These are phyloP conservation scores for Candidula unifasciata DNA, from an alignment of 2,888 invertebrate species.

Conservation along the genomic window DNA sequence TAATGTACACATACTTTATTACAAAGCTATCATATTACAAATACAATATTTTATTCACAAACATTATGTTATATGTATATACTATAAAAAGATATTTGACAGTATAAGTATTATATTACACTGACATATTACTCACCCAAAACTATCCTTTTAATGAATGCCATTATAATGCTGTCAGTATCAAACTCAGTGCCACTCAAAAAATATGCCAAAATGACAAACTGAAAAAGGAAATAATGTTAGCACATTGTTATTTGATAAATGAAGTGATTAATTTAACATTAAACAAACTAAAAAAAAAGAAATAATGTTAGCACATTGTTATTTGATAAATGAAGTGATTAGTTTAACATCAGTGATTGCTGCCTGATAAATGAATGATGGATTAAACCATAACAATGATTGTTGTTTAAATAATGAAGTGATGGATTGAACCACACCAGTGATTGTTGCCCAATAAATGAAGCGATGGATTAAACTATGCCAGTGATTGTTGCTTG, in stretches of 20 bases:
- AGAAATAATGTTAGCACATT: background rate
- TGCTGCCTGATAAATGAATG: background rate
- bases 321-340: background rate
- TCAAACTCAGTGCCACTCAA: background rate
- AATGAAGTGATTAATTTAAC: no score
- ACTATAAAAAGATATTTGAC: no score
- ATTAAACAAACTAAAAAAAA: background rate
- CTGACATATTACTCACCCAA: background rate
- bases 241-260: background rate
- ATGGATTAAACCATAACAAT: no score
- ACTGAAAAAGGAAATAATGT: background rate
- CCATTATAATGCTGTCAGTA: background rate
- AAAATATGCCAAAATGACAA: background rate
- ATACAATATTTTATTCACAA: no score
- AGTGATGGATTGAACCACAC: no score
- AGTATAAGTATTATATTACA: background rate
- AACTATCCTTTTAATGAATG: background rate
- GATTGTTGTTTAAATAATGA: no score
- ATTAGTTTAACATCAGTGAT: background rate
- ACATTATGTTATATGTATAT: no score
- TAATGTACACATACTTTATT: no score
- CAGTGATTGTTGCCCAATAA: no score
- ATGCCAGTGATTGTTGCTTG: no score
- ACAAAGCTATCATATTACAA: no score
- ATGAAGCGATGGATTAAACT: no score